phyloP scores from a whole-genome alignment of 2,797 vertebrate species.

The Alouatta caraya region DNA sequence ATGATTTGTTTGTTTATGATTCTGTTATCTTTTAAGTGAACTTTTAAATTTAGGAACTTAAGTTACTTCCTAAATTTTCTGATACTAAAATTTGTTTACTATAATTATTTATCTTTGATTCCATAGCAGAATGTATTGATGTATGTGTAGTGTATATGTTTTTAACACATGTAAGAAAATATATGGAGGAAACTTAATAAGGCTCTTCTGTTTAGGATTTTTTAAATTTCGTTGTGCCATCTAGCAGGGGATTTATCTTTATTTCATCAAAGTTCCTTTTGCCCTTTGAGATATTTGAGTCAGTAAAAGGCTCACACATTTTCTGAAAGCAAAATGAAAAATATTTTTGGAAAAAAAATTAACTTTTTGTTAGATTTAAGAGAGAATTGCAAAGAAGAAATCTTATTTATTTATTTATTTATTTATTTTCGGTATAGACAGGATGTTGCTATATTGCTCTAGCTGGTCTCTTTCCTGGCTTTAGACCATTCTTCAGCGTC shows the following conservation, averaged over 20 bases:
- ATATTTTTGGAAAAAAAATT: neutral
- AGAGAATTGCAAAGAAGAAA: constrained; percentile 17
- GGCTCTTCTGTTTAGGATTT: neutral
- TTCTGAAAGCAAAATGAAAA: constrained; percentile 32
- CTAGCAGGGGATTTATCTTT: constrained; percentile 17
- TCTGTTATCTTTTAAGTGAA: constrained; percentile 13
- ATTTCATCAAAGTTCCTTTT: constrained; percentile 24
- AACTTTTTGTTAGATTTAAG: constrained; percentile 18
- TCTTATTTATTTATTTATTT: neutral
- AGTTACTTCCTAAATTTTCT: constrained; percentile 35
- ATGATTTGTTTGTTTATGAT: constrained; percentile 12
- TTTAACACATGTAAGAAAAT: neutral
- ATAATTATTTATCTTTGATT: constrained; percentile 36
- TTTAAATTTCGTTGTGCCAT: constrained; percentile 21
- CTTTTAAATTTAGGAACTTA: constrained; percentile 15
- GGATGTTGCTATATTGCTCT: neutral
- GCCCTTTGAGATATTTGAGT: constrained; percentile 20
- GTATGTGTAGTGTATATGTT: neutral
- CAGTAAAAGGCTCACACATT: neutral
- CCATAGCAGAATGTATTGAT: constrained; percentile 31
- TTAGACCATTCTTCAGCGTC: neutral
- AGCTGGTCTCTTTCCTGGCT: neutral
- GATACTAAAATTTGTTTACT: constrained; percentile 37
- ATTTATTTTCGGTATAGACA: neutral
- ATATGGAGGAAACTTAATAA: neutral